Evolutionary conservation across 2,888 invertebrate genomes (phyloP).

Genomic region (Phymatocera aterrima): DNA sequence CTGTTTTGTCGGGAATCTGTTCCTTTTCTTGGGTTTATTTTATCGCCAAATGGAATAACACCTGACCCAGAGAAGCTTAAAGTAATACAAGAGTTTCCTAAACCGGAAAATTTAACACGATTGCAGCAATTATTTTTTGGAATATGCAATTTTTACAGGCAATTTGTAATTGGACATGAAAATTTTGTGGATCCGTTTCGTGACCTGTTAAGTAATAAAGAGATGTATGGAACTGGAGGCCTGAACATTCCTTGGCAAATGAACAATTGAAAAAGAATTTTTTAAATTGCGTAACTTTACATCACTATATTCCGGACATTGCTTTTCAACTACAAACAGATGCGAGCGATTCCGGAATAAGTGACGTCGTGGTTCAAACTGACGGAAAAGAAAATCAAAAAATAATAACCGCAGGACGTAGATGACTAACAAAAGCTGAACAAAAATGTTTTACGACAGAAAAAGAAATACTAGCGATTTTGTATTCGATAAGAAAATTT

Average conservation of each 20-base stretch:
- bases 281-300: conserved; percentile 17
- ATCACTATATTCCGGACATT: conserved; percentile 22
- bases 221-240: neutral
- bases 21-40: conserved; percentile 46
- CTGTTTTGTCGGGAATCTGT: conserved; percentile 48
- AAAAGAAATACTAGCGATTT: neutral
- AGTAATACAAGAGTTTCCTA: conserved; percentile 54
- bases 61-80: conserved; percentile 48
- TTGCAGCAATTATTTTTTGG: conserved; percentile 49
- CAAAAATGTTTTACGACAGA: neutral
- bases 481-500: neutral
- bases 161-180: neutral
- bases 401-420: neutral
- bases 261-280: conserved; percentile 42
- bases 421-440: neutral
- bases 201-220: neutral
- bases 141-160: conserved; percentile 12
- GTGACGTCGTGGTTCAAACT: neutral
- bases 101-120: conserved; percentile 55
- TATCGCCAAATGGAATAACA: conserved; percentile 42
- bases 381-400: neutral
- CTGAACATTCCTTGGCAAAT: conserved; percentile 31
- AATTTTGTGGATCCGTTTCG: conserved; percentile 7
- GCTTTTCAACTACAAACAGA: conserved; percentile 49
- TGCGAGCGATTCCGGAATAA: conserved; percentile 30